Base-by-base conservation (phyloP, 1,140 invertebrate species). In the Diploscapter pachys region DNA sequence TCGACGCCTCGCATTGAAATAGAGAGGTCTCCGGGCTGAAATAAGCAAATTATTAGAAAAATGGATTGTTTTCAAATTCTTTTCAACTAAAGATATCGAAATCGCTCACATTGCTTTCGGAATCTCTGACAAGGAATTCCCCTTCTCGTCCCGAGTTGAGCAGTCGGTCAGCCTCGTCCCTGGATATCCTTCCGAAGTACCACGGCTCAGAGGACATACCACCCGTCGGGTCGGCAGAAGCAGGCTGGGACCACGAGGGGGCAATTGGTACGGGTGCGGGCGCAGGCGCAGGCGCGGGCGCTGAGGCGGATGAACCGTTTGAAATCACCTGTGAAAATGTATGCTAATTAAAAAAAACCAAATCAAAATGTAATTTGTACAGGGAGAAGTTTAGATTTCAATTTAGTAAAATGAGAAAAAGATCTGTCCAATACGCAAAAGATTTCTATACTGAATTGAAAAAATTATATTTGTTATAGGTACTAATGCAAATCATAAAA, bases 91-190 rank as follows among this genome's bases (percentile, higher is more conserved):
- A 56, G 13, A 51, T 56, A 53, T 54, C 54, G 64, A 52, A 49
- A 8, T 8, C 56, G 90, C 92, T 92, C 87, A 98, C 95, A 89
- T 97, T 97, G 83, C 95, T 97, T 90, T 98, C 96, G 87, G 93
- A 96, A 87, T 98, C 95, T 83, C 96, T 89, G 83, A 99, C 95
- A 80, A 99, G 90, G 89, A 98, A 99, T 88, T 99, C 96, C 49
- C 96, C 96, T 88, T 98, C 93, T 81, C 93, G 91, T 48, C 94
- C 96, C 87, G 93, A 92, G 82, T 93, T 95, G 79, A 99, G 89
- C 82, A 98, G 88, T 78, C 91, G 91, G 88, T 99, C 96, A 89
- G 95, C 96, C 86, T 97, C 93, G 78, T 92, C 92, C 79, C 96
- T 90, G 48, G 93, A 93, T 80, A 99, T 94, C 81, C 90, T 91